Percentiles rank a stretch among this genome's conserved stretches.
These are phyloP conservation scores for Larimichthys polyactis DNA, from an alignment of 2,113 vertebrate genomes.

Conservation along the genomic window DNA sequence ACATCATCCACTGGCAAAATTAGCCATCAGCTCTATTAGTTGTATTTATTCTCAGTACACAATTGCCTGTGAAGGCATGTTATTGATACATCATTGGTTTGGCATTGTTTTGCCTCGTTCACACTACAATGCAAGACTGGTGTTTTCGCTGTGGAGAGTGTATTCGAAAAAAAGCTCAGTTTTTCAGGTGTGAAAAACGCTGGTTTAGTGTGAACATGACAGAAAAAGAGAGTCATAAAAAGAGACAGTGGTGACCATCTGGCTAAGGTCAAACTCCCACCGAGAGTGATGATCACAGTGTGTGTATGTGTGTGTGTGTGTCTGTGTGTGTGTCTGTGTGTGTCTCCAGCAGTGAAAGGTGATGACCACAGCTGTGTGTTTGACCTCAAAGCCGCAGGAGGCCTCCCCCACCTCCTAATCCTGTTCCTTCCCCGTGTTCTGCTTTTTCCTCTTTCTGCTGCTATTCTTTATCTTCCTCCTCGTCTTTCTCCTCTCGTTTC, in stretches of 20 bases:
- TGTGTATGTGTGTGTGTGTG: constrained; percentile 11
- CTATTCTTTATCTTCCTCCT: constrained; percentile 10
- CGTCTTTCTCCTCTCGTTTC: background rate
- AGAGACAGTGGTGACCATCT: constrained; percentile 73
- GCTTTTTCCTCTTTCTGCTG: constrained; percentile 24
- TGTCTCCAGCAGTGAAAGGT: constrained; percentile 72
- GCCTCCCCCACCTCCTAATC: constrained; percentile 53
- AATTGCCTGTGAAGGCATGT: constrained; percentile 23
- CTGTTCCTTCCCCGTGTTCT: constrained; percentile 55
- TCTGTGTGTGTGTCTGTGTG: constrained; percentile 4
- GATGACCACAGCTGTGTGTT: constrained; percentile 78
- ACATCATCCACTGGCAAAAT: too few relatives aligned
- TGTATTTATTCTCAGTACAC: background rate
- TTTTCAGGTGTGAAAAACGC: constrained; percentile 65
- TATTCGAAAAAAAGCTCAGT: constrained; percentile 42
- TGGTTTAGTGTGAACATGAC: constrained; percentile 66
- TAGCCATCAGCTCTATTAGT: too few relatives aligned
- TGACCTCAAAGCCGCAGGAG: constrained; percentile 71
- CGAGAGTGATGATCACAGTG: constrained; percentile 70
- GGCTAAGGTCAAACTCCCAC: constrained; percentile 77
- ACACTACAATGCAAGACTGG: constrained; percentile 57
- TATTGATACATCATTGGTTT: constrained; percentile 64
- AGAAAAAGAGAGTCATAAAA: constrained; percentile 67
- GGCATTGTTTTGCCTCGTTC: constrained; percentile 65
- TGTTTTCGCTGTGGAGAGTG: constrained; percentile 42